Evolutionary conservation across 2,113 vertebrate genomes (phyloP).

Genomic region (Amblyornis subalaris): DNA sequence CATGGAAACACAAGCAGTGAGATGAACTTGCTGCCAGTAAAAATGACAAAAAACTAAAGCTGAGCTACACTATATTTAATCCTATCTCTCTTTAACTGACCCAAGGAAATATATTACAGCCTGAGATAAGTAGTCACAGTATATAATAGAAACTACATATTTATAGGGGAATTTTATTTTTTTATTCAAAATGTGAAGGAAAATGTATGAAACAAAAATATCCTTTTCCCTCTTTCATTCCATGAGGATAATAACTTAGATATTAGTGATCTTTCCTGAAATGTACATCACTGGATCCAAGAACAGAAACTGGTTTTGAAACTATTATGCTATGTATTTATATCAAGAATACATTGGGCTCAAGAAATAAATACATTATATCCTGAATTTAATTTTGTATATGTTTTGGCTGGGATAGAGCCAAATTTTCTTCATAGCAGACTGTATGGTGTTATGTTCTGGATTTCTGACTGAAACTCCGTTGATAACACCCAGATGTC

Average conservation of each 20-base stretch:
- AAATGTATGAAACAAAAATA: background rate
- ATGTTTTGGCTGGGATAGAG: background rate
- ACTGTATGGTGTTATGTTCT: background rate
- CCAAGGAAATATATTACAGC: background rate
- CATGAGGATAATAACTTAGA: background rate
- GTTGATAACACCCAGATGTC: background rate
- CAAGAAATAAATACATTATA: background rate
- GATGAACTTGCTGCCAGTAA: background rate
- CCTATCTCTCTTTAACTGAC: background rate
- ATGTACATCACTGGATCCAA: background rate
- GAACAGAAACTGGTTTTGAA: background rate
- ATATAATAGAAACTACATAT: background rate
- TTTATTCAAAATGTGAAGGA: background rate
- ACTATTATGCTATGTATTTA: background rate
- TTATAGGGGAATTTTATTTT: background rate
- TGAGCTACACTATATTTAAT: background rate
- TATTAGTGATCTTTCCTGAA: background rate
- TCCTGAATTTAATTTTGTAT: background rate
- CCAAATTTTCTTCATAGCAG: background rate
- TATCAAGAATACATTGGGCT: background rate
- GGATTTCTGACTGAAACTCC: background rate
- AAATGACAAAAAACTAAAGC: rapidly evolving
- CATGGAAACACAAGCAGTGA: background rate
- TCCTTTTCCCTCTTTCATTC: background rate
- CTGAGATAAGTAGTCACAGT: background rate